Base-by-base conservation (phyloP, 2,888 invertebrate genomes). In the Eupithecia centaureata region DNA sequence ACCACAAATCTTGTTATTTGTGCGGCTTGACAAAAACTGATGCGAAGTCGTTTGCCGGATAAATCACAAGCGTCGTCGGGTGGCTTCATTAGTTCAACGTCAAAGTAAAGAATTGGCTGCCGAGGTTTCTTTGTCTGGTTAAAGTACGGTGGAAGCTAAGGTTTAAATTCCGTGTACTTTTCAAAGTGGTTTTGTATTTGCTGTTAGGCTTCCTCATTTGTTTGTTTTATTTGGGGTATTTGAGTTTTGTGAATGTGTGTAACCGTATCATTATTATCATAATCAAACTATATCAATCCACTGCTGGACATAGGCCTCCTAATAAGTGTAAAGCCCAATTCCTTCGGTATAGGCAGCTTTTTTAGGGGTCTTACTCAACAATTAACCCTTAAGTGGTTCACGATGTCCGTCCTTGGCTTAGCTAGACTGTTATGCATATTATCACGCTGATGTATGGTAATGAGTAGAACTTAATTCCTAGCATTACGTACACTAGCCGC, bases 61-160 rank as follows among this genome's bases (percentile, higher is more conserved):
- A 76, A 77, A 76, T 76, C 72, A 72, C 58, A 51, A 54, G 63
- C 71, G 63, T 67, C 63, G 68, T 68, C 68, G 66, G 67, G 71
- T 78, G 86, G 84, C 81, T 74, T 79, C 80, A 86, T 86, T 85
- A 85, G 82, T 84, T 78, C 71, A 56, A 77, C 76, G 84, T 82
- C 81, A 76, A 67, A 61, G 75, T 71, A 77, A 73, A 77, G 73
- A 74, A 70, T 64, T 25, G 38, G 70, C 71, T 59, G 42, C 66
- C 64, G 62, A 71, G 57, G 27, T 30, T 38, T 47, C 71, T 71
- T 73, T 73, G 73, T 76, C 68, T 69, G 54, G 35, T 59, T 47
- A 13, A 30, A 57, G 30, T 30, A 32, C 15, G 30, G 54, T 56
- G 27, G 57, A 30, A 18, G 18, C 32, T 22, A 13, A 18, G 57